Base-by-base conservation (phyloP, 2,888 invertebrate species). In the Erebia aethiops region DNA sequence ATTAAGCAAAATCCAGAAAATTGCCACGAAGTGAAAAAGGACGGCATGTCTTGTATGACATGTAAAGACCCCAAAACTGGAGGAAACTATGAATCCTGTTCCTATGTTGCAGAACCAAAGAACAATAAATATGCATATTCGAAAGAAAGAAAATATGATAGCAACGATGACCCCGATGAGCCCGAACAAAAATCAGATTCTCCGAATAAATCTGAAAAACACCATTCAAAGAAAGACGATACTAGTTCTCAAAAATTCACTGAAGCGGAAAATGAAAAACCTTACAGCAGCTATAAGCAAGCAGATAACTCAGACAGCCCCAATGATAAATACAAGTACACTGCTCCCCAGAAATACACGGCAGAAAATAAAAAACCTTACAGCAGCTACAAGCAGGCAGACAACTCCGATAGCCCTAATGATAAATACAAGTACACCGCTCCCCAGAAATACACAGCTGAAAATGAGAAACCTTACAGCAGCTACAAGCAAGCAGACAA, bases 81-180 rank as follows among this genome's bases (percentile, higher is more conserved):
- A 60, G 97, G 96, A 43, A 95, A 96, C 73, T 97, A 95, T 75
- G 97, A 97, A 84, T 96, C 96, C 14, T 98, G 97, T 82, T 96
- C 96, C 0, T 98, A 97, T 84, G 95, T 96, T 11, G 95, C 96
- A 1, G 95, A 95, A 74, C 96, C 96, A 0, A 94, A 95, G 79
- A 96, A 96, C 74, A 95, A 96, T 82, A 94, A 95, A 81, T 96
- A 95, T 82, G 95, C 95, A 10, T 96, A 95, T 79, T 95, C 94
- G 7, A 95, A 94, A 72, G 95, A 95, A 86, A 94, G 93, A 74
- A 95, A 95, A 79, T 95, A 94, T 78, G 93, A 95, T 72, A 95
- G 95, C 75, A 94, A 95, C 64, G 94, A 94, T 75, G 93, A 94
- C 78, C 93, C 94, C 11, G 93, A 93, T 71, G 94, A 94, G 77